A percentile compares a stretch with the other conserved stretches of the same genome.
Evolutionary conservation across 2,113 vertebrate species (phyloP).

Genomic region (Bombycilla garrulus): DNA sequence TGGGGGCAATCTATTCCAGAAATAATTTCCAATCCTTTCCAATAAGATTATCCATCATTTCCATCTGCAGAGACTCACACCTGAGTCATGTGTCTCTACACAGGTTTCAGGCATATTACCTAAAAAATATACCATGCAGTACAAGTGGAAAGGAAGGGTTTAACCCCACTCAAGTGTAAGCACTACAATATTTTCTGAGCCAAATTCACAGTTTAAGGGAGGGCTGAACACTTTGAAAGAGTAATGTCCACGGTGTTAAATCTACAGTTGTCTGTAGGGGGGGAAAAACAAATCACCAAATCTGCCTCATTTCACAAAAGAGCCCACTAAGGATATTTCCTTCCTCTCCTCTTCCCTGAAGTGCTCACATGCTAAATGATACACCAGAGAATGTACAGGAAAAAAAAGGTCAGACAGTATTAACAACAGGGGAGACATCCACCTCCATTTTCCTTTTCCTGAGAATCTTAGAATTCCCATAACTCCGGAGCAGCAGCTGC

Average conservation of each 20-base stretch:
- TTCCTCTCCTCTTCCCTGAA: conserved; percentile 7
- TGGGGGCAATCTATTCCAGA: neutral
- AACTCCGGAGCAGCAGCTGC: neutral
- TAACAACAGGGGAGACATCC: neutral
- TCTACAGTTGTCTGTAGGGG: neutral
- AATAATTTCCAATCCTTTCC: neutral
- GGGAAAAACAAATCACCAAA: neutral
- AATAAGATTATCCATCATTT: neutral
- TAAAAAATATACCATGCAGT: neutral
- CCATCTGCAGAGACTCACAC: neutral
- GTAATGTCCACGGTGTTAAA: neutral
- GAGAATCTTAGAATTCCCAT: neutral
- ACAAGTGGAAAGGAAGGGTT: neutral
- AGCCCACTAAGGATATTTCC: neutral
- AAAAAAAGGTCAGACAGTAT: neutral
- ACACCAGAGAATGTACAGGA: neutral
- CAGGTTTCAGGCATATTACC: neutral
- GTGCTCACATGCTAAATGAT: neutral
- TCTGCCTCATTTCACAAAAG: neutral
- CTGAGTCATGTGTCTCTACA: too few relatives aligned
- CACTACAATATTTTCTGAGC: neutral
- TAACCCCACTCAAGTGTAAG: neutral
- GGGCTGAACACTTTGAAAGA: neutral
- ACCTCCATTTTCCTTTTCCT: neutral
- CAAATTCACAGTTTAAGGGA: neutral